phyloP scores from a whole-genome alignment of 2,797 vertebrate species.

The Loriculus beryllinus region DNA sequence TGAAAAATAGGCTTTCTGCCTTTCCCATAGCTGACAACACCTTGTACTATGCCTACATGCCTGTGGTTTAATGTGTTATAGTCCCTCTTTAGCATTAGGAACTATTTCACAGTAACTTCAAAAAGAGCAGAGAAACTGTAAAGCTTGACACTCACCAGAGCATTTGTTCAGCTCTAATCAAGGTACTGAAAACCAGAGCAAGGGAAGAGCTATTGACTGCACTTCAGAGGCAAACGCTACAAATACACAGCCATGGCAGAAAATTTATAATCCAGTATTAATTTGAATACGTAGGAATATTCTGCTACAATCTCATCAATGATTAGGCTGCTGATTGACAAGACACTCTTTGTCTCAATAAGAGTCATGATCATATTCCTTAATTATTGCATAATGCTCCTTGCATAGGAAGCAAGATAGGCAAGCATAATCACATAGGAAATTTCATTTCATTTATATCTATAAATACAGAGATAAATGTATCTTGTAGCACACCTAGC shows the following conservation, averaged over 20 bases:
- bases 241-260: neutral
- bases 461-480: neutral
- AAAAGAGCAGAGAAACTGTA: neutral
- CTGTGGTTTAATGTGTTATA: neutral
- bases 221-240: neutral
- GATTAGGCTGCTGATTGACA: neutral
- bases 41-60: neutral
- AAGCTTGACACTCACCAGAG: rapidly evolving
- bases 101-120: neutral
- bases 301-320: neutral
- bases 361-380: neutral
- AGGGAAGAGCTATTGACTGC: neutral
- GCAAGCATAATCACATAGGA: neutral
- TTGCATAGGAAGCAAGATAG: neutral
- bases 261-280: neutral
- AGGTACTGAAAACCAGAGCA: neutral
- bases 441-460: neutral
- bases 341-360: neutral
- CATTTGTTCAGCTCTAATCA: neutral
- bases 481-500: neutral
- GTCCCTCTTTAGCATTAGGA: neutral
- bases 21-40: neutral
- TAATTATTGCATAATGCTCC: neutral
- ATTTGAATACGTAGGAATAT: neutral
- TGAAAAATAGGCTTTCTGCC: neutral